A percentile compares a stretch with the other conserved stretches of the same genome.
Evolutionary conservation across 2,113 vertebrate genomes (phyloP).

Genomic region (Forbesichthys papilliferus): DNA sequence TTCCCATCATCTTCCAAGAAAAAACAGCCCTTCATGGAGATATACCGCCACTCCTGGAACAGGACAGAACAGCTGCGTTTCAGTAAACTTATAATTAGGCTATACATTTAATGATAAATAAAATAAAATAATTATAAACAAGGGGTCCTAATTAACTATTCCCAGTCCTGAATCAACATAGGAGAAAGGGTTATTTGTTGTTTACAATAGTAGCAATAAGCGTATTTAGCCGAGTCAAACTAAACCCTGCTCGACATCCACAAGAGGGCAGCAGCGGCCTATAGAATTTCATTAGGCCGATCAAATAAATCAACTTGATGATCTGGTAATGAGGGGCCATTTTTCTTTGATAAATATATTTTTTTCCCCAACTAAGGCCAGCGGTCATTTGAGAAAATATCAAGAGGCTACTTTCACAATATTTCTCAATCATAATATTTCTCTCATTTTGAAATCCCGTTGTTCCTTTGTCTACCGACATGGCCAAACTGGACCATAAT

Average conservation of each 20-base stretch:
- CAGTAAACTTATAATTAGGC: background rate
- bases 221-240: no score
- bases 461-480: slow-evolving; percentile 54
- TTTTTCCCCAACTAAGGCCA: slow-evolving; percentile 50
- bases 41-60: slow-evolving; percentile 83
- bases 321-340: slow-evolving; percentile 41
- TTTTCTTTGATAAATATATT: slow-evolving; percentile 66
- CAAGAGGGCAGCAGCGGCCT: slow-evolving; percentile 61
- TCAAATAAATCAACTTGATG: slow-evolving; percentile 31
- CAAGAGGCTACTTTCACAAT: slow-evolving; percentile 53
- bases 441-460: slow-evolving; percentile 53
- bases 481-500: slow-evolving; percentile 59
- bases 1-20: slow-evolving; percentile 85
- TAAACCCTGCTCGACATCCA: slow-evolving; percentile 37
- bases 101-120: background rate
- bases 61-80: slow-evolving; percentile 13
- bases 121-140: background rate
- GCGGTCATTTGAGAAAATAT: slow-evolving; percentile 44
- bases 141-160: background rate
- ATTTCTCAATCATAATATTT: slow-evolving; percentile 69
- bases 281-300: slow-evolving; percentile 25
- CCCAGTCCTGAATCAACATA: background rate
- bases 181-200: no score
- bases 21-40: slow-evolving; percentile 85
- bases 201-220: no score